Conservation (phyloP, 2,888 invertebrate species). For the Euplexia lucipara region DNA sequence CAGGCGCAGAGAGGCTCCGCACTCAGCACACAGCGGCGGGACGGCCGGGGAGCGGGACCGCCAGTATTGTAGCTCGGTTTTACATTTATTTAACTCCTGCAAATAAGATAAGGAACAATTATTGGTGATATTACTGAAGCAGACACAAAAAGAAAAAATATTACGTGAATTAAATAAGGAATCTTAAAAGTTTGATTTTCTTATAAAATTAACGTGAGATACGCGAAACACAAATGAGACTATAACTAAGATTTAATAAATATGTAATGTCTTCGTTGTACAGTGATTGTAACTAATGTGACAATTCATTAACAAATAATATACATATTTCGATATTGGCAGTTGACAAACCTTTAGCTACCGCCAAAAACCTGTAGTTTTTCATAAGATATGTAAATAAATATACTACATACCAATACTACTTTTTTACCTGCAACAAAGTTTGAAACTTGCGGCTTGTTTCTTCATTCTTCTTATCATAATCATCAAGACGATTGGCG, state of each 20-base stretch:
- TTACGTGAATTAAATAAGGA: too few species aligned
- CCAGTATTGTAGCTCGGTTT: conserved; percentile 97
- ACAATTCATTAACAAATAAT: neutral
- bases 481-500: conserved; percentile 96
- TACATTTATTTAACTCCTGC: conserved; percentile 97
- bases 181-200: neutral
- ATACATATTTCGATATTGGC: neutral
- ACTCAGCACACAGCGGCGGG: conserved; percentile 93
- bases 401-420: conserved; percentile 48
- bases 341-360: neutral
- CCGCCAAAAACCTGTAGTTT: neutral
- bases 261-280: neutral
- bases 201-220: neutral
- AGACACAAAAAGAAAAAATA: neutral
- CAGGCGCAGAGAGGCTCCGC: conserved; percentile 90
- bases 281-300: neutral
- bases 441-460: conserved; percentile 97
- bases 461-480: conserved; percentile 97
- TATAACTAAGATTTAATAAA: conserved; percentile 3
- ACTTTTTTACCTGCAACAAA: conserved; percentile 92
- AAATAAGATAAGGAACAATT: conserved; percentile 34
- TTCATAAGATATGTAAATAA: conserved; percentile 18
- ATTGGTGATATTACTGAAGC: neutral
- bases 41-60: conserved; percentile 96
- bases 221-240: conserved; percentile 4